Conservation (phyloP, 2,797 vertebrate genomes). For the Melanotaenia boesemani region DNA sequence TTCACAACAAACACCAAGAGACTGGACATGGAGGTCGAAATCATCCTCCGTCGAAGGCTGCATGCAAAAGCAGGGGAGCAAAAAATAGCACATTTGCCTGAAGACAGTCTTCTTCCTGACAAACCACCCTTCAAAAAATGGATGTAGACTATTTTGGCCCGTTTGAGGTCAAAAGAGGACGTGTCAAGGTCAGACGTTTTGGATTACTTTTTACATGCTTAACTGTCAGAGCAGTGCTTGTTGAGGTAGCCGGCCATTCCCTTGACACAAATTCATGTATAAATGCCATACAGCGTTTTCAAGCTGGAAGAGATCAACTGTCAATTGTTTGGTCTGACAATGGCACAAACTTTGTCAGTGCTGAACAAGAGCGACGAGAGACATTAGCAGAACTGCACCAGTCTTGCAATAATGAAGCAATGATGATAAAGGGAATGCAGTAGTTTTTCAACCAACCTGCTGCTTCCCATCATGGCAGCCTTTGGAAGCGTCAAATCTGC, state of each 20-base stretch:
- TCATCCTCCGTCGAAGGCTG: neutral
- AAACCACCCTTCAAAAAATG: conserved; percentile 15
- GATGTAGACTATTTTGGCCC: conserved; percentile 10
- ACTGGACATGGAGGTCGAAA: too few species aligned
- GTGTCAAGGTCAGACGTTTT: neutral
- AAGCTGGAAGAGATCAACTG: conserved; percentile 1
- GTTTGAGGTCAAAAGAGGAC: conserved; percentile 10
- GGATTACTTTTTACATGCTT: conserved; percentile 7
- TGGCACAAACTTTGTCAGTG: conserved; percentile 4
- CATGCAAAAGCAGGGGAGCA: conserved; percentile 5
- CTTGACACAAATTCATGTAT: conserved; percentile 1
- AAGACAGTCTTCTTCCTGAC: conserved; percentile 1
- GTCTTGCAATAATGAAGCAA: neutral
- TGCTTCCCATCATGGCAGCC: neutral
- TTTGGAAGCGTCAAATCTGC: conserved; percentile 4
- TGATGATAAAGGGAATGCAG: neutral
- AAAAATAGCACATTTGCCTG: conserved; percentile 29
- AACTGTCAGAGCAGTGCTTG: neutral
- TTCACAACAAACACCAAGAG: conserved; percentile 5
- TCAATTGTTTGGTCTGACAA: conserved; percentile 1
- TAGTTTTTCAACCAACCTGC: neutral
- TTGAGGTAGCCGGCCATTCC: conserved; percentile 1
- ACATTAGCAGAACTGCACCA: neutral
- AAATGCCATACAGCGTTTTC: neutral
- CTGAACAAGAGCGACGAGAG: neutral